These are phyloP conservation scores for Lampris megalopsis DNA, from an alignment of 2,113 vertebrate genomes.

Conservation along the genomic window DNA sequence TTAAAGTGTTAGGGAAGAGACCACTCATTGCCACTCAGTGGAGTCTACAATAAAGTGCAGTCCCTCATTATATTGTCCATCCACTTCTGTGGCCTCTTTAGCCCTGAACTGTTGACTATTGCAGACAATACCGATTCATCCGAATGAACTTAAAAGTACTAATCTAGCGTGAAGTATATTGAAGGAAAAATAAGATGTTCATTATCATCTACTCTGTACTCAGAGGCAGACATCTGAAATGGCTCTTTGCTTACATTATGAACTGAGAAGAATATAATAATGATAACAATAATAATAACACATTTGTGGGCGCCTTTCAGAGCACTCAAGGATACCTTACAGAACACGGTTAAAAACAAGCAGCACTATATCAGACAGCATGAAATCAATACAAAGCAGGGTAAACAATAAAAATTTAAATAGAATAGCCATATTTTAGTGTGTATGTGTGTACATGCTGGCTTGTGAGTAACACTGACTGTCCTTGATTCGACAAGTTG, in stretches of 20 bases:
- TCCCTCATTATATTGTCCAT: constrained; percentile 26
- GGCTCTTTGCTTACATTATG: background rate
- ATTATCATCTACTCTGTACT: background rate
- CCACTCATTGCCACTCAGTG: constrained; percentile 20
- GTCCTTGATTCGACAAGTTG: constrained; percentile 51
- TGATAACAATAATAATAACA: too few relatives aligned
- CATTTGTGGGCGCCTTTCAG: too few relatives aligned
- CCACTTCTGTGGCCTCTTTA: constrained; percentile 23
- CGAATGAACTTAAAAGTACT: background rate
- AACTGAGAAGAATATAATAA: too few relatives aligned
- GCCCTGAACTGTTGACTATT: constrained; percentile 8
- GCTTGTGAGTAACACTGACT: constrained; percentile 26
- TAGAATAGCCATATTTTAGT: too few relatives aligned
- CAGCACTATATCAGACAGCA: too few relatives aligned
- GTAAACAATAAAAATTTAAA: too few relatives aligned
- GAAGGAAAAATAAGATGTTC: too few relatives aligned
- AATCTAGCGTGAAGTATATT: background rate
- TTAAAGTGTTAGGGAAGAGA: constrained; percentile 34
- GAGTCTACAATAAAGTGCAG: constrained; percentile 21
- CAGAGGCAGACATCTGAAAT: background rate
- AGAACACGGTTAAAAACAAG: too few relatives aligned
- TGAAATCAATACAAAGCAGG: too few relatives aligned
- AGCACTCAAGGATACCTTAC: too few relatives aligned
- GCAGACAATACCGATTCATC: background rate
- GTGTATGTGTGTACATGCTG: constrained; percentile 13